Evolutionary conservation across 2,797 vertebrate species (phyloP), one percentile per base, ranked within the genome.

Genomic region (Crocidura indochinensis): DNA sequence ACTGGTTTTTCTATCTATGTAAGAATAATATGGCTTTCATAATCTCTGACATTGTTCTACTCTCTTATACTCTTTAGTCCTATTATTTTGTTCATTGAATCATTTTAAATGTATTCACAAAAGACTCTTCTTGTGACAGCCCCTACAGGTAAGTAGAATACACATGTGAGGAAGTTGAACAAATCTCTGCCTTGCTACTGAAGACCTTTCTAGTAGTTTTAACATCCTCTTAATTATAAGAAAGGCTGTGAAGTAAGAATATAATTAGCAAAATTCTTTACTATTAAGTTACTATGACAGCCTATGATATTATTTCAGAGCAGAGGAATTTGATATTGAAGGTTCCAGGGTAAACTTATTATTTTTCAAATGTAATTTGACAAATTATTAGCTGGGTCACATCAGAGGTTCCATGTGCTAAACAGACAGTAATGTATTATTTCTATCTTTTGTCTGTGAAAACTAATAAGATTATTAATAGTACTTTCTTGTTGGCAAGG

Each of bases 391-490:
- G 71, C 67, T 90, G 47, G 46, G 26, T 56, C 26, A 73, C 77
- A 82, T 84, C 86, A 84, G 0, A 94, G 53, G 10, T 95, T 92
- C 87, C 71, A 90, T 65, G 65, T 22, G 69, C 79, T 80, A 6
- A 74, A 76, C 53, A 86, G 91, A 49, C 93, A 81, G 51, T 88
- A 81, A 94, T 81, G 79, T 87, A 87, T 24, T 95, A 15, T 60
- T 90, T 87, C 7, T 2, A 81, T 11, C 29, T 90, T 94, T 88
- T 96, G 24, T 76, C 46, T 95, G 80, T 93, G 92, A 82, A 31
- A 96, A n/a, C 12, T 94, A 94, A 92, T 90, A 91, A 91, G 84
- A 84, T 68, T 95, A 96, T 90, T 83, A 90, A 95, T 91, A 95
- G 88, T 12, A 86, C 90, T 93, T 95, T 60, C 69, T 91, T 88